These are phyloP conservation scores for Zaprionus ghesquierei DNA, from an alignment of 1,140 invertebrate genomes.

Conservation along the genomic window DNA sequence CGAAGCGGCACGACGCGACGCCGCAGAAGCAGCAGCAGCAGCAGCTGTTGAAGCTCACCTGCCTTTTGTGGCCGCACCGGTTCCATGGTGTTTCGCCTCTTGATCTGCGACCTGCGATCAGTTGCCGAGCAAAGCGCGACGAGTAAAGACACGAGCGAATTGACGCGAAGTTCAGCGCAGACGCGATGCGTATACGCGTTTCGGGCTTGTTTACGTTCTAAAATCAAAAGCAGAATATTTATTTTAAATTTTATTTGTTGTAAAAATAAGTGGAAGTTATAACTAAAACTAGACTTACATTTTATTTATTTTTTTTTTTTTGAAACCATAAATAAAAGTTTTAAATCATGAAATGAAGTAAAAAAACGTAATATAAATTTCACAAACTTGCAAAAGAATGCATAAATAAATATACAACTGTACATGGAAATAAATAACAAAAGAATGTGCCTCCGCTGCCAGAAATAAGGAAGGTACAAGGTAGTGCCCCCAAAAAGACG, in stretches of 20 bases:
- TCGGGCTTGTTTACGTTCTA: slow-evolving; percentile 16
- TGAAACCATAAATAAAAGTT: not conserved
- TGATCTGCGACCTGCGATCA: slow-evolving; percentile 26
- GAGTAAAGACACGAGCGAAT: slow-evolving; percentile 26
- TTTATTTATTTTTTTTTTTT: not conserved
- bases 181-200: not conserved
- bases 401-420: not conserved
- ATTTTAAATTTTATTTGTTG: not conserved
- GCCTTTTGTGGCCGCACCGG: slow-evolving; percentile 34
- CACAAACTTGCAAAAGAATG: not conserved
- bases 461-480: not conserved
- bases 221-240: not conserved
- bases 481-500: not conserved
- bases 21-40: slow-evolving; percentile 32
- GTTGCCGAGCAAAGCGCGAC: slow-evolving; percentile 25
- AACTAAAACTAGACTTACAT: no score
- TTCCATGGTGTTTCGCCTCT: slow-evolving; percentile 21
- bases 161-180: not conserved
- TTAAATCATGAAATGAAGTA: not conserved
- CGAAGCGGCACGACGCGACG: not conserved
- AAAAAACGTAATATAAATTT: no score
- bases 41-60: slow-evolving; percentile 27
- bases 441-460: not conserved
- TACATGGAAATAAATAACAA: not conserved
- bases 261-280: not conserved